Evolutionary conservation across 2,888 invertebrate species (phyloP).

Genomic region (Phoronis australis): DNA sequence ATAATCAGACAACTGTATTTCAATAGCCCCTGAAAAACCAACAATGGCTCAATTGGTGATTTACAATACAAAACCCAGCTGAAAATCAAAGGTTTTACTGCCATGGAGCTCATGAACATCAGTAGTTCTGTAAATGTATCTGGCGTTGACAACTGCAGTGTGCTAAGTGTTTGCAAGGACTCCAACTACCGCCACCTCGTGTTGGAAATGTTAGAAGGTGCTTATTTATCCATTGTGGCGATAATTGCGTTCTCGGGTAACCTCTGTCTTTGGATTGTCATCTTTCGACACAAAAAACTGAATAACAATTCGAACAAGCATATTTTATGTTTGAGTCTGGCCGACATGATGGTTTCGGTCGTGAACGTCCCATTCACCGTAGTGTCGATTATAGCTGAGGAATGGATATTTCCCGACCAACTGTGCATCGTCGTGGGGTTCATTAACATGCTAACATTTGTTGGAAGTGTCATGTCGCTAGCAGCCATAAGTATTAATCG

Average conservation of each 20-base stretch:
- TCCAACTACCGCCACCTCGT: too few relatives aligned
- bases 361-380: constrained; percentile 38
- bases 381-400: constrained; percentile 20
- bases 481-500: constrained; percentile 44
- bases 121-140: too few relatives aligned
- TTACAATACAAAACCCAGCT: too few relatives aligned
- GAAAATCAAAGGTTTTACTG: too few relatives aligned
- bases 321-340: constrained; percentile 28
- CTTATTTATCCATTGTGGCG: constrained; percentile 18
- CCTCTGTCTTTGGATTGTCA: constrained; percentile 27
- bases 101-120: too few relatives aligned
- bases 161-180: too few relatives aligned
- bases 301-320: constrained; percentile 26
- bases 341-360: constrained; percentile 36
- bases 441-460: constrained; percentile 39
- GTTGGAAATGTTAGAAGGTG: too few relatives aligned
- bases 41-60: too few relatives aligned
- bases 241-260: constrained; percentile 25
- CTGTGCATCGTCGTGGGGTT: constrained; percentile 31
- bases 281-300: constrained; percentile 19
- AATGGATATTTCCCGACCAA: constrained; percentile 21
- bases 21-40: too few relatives aligned
- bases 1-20: too few relatives aligned
- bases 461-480: constrained; percentile 41
- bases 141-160: too few relatives aligned